These are phyloP conservation scores for Mus minutoides DNA, from an alignment of 2,797 vertebrate genomes.

Conservation along the genomic window DNA sequence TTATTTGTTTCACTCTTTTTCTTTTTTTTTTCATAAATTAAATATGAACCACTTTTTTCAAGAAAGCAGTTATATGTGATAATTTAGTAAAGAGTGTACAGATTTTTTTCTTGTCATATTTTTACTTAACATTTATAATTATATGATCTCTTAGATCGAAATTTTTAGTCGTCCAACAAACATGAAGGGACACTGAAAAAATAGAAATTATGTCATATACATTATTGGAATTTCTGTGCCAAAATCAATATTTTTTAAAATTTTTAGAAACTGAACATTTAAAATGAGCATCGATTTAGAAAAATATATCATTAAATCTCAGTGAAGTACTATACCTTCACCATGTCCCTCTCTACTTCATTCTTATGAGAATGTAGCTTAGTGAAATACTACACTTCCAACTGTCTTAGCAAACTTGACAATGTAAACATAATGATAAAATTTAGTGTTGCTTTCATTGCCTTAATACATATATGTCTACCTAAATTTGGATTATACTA, in stretches of 20 bases:
- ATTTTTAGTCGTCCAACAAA: neutral
- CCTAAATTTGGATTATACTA: neutral
- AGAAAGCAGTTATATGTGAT: conserved; percentile 68
- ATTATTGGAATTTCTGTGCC: neutral
- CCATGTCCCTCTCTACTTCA: neutral
- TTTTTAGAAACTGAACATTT: conserved; percentile 22
- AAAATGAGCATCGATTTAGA: neutral
- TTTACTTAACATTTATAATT: conserved; percentile 46
- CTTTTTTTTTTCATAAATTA: conserved; percentile 31
- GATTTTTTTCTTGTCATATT: conserved; percentile 30
- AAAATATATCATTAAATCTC: neutral
- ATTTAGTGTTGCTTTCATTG: neutral
- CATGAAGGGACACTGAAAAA: neutral
- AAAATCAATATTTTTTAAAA: neutral
- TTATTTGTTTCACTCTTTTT: neutral
- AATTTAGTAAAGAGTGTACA: conserved; percentile 53
- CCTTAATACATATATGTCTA: neutral
- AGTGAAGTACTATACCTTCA: neutral
- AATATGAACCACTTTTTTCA: conserved; percentile 70
- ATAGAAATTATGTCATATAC: neutral
- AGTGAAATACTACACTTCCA: neutral
- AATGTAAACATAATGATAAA: neutral
- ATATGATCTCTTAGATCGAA: neutral
- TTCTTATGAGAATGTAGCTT: neutral
- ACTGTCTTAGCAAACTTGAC: neutral